Evolutionary conservation across 2,113 vertebrate species (phyloP).

Genomic region (Aleadryas rufinucha): DNA sequence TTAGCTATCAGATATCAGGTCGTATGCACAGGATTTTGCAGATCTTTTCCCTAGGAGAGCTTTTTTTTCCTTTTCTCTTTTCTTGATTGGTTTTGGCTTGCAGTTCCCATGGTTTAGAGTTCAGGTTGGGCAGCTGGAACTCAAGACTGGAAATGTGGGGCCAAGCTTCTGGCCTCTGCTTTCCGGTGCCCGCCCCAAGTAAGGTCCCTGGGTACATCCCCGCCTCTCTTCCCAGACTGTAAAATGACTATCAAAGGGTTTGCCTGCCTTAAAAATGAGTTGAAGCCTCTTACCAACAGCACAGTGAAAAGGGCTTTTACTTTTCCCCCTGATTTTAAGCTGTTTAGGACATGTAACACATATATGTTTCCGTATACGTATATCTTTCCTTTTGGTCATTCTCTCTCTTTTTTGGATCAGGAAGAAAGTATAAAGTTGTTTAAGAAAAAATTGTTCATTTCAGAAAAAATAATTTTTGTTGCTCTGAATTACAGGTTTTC

Average conservation of each 20-base stretch:
- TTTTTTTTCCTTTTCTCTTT: neutral
- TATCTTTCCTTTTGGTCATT: neutral
- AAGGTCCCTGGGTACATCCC: neutral
- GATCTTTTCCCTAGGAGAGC: neutral
- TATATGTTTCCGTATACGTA: too few species aligned
- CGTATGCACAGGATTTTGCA: neutral
- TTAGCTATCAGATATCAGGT: neutral
- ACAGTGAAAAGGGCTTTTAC: neutral
- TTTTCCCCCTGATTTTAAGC: neutral
- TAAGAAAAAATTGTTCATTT: neutral
- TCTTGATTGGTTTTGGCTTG: neutral
- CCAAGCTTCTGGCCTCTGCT: neutral
- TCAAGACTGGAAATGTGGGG: neutral
- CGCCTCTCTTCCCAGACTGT: neutral
- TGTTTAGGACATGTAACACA: neutral
- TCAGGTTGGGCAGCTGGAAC: neutral
- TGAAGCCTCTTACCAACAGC: neutral
- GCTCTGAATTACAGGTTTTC: neutral
- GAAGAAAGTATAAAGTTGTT: neutral
- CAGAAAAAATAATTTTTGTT: neutral
- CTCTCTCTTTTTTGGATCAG: neutral
- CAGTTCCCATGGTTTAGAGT: neutral
- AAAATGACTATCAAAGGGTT: neutral
- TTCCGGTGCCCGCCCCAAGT: neutral
- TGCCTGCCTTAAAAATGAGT: neutral